Percentiles rank a stretch among this genome's conserved stretches.
These are phyloP conservation scores for Stenodera caucasica DNA, from an alignment of 2,888 invertebrate genomes.

Conservation along the genomic window DNA sequence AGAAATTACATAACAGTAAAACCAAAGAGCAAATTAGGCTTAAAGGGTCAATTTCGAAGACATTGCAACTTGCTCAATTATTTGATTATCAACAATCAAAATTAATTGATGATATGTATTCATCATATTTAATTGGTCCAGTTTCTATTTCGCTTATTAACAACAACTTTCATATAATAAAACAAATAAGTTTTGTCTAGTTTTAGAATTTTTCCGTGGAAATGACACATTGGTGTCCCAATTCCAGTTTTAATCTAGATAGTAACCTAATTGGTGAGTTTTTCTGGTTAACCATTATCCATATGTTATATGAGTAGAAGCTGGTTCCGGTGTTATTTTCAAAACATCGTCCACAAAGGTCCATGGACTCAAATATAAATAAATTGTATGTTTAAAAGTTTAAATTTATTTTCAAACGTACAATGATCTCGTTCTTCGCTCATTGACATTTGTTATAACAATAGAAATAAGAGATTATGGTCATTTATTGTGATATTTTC, in stretches of 20 bases:
- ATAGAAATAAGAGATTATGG: background rate
- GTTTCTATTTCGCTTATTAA: no score
- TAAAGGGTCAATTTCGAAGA: no score
- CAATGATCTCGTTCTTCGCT: slow-evolving; percentile 8
- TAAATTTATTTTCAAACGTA: slow-evolving; percentile 1
- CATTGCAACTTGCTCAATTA: no score
- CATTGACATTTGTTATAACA: background rate
- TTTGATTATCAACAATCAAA: no score
- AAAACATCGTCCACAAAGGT: slow-evolving; percentile 6
- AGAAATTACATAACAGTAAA: no score
- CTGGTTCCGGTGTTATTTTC: slow-evolving; percentile 6
- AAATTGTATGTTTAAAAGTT: background rate
- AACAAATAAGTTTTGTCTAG: no score
- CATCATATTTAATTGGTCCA: no score
- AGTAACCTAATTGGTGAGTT: background rate
- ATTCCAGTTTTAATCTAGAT: background rate
- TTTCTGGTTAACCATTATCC: background rate
- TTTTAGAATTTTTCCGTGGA: no score
- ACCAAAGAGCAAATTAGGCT: no score
- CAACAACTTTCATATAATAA: no score
- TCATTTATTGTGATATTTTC: background rate
- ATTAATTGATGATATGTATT: no score
- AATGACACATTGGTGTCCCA: no score
- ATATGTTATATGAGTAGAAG: background rate
- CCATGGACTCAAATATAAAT: slow-evolving; percentile 8